Conservation (phyloP, 2,888 invertebrate species). For the Acanthosepion esculentum region DNA sequence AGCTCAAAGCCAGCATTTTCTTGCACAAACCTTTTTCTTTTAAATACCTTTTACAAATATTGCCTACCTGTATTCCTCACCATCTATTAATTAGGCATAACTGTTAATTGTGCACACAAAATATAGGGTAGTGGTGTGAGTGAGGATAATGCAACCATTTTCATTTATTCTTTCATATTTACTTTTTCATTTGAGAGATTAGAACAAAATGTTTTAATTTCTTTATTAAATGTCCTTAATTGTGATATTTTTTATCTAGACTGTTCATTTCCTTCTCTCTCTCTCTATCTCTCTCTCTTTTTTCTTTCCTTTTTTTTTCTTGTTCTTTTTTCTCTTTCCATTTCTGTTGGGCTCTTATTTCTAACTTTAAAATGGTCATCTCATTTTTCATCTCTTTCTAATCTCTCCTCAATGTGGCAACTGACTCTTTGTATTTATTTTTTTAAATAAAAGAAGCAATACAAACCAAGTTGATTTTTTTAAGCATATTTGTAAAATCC, state of each 20-base stretch:
- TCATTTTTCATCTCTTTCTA: constrained; percentile 3
- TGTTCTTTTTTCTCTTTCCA: background rate
- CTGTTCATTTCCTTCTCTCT: background rate
- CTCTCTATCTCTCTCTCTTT: background rate
- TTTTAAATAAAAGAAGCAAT: background rate
- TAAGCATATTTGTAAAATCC: background rate
- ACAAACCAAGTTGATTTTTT: background rate
- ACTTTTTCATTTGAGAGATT: background rate
- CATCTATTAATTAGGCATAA: background rate
- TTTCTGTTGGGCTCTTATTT: background rate
- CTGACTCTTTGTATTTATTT: background rate
- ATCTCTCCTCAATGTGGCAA: constrained; percentile 33
- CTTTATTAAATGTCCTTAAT: background rate
- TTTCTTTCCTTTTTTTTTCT: background rate
- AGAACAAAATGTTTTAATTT: constrained; percentile 2
- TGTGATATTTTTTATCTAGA: background rate
- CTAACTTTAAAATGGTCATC: constrained; percentile 33
- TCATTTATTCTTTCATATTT: constrained; percentile 33
- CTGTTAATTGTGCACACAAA: background rate
- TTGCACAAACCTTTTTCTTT: background rate
- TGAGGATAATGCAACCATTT: background rate
- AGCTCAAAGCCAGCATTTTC: background rate
- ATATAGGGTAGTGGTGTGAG: constrained; percentile 15
- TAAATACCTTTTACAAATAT: background rate
- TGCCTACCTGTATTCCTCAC: background rate